phyloP scores from a whole-genome alignment of 92 coral and sea anemone genomes.

The Umimayanthus chanpuru region DNA sequence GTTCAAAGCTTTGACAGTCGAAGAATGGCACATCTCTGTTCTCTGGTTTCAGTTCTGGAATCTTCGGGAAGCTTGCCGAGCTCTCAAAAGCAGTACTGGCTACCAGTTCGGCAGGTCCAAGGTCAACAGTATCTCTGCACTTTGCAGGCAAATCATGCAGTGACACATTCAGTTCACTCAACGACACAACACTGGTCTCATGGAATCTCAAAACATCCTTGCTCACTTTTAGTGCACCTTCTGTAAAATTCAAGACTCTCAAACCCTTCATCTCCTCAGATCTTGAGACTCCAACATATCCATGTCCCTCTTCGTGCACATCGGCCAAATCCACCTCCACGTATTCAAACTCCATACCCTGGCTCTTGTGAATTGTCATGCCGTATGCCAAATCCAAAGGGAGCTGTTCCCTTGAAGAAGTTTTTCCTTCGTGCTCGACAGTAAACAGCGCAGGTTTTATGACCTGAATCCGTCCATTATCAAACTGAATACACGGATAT shows the following conservation, averaged over 20 bases:
- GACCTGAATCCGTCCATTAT: constrained; percentile 39
- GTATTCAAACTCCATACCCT: constrained; percentile 43
- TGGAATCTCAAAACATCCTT: constrained; percentile 18
- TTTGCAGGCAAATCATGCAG: not conserved
- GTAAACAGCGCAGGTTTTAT: constrained; percentile 12
- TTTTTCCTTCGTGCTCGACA: constrained; percentile 27
- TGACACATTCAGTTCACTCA: not conserved
- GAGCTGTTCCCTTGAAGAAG: constrained; percentile 31
- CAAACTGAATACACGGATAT: constrained; percentile 41
- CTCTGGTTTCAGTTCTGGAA: not conserved
- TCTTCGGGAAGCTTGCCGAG: constrained; percentile 10
- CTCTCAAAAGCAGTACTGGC: not conserved
- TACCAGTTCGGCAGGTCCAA: not conserved
- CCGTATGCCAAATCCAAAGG: constrained; percentile 51
- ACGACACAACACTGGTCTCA: constrained; percentile 1
- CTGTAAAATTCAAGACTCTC: constrained; percentile 8
- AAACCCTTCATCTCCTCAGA: constrained; percentile 33
- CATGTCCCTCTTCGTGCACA: constrained; percentile 24
- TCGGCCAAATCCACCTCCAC: constrained; percentile 25
- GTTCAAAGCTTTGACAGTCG: no score
- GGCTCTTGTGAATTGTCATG: constrained; percentile 53
- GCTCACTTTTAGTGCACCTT: constrained; percentile 35
- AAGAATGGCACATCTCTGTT: not conserved
- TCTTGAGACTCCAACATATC: constrained; percentile 35
- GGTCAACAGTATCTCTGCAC: not conserved